Base-by-base conservation (phyloP, 2,888 invertebrate genomes). In the Chironomus riparius region DNA sequence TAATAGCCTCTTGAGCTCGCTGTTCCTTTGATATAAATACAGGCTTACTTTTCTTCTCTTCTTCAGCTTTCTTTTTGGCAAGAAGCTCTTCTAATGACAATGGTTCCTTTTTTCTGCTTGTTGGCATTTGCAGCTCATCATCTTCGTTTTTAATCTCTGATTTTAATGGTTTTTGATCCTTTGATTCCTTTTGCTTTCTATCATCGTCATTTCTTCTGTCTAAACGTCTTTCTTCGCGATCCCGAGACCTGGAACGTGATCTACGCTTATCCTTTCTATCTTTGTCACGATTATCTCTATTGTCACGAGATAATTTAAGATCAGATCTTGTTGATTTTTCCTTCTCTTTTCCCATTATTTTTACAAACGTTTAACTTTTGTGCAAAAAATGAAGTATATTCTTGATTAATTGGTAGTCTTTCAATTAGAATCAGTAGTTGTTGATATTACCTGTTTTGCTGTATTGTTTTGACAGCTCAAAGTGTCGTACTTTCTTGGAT, bases 21-120 rank as follows among this genome's bases (percentile, higher is more conserved):
- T 99, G 95, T 83, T 97, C 97, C 86, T 98, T 98, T 0, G 96
- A 94, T 50, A 99, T 85, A 82, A 99, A 99, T 47, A 97, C 95
- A 0, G 99, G 99, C 87, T 98, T 98, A 79, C 96, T 94, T 73
- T 94, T 88, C 1, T 94, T 96, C 80, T 93, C 94, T 83, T 98
- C 97, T 82, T 97, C 97, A 0, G 95, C 95, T 81, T 98, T 97
- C 82, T 97, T 97, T 84, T 97, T 97, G 0, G 95, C 92, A 70
- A 99, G 85, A 61, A 99, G 83, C 82, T 99, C 98, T 83, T 99
- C 99, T 76, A 99, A 85, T 4, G 98, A 98, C 15, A 98, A 85
- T 0, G 99, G 99, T 81, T 98, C 97, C 71, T 79, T 78, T 83
- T 86, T 84, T 81, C 86, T 18, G 80, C 81, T 78, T 12, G 18